Percentiles rank a stretch among this genome's conserved stretches.
These are phyloP conservation scores for Thunnus albacares DNA, from an alignment of 2,797 vertebrate genomes.

Conservation along the genomic window DNA sequence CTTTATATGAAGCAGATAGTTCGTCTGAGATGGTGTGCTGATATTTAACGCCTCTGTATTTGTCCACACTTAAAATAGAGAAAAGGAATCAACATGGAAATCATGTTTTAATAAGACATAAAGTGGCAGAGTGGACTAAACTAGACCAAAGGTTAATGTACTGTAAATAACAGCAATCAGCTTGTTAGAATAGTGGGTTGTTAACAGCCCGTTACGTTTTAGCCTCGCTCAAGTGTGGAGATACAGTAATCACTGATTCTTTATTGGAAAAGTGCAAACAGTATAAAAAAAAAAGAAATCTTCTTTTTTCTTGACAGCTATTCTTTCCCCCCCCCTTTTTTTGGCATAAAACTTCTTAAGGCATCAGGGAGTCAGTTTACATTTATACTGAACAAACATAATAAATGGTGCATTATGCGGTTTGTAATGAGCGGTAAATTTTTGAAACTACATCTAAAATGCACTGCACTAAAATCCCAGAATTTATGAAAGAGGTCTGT, in stretches of 20 bases:
- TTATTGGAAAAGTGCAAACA: slow-evolving; percentile 36
- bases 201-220: background rate
- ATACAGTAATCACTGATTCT: background rate
- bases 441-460: slow-evolving; percentile 14
- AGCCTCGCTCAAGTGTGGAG: background rate
- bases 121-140: background rate
- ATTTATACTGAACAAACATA: background rate
- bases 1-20: background rate
- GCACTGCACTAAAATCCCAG: slow-evolving; percentile 18
- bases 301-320: slow-evolving; percentile 1
- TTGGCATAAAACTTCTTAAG: slow-evolving; percentile 19
- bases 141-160: slow-evolving; percentile 7
- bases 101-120: background rate
- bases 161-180: background rate
- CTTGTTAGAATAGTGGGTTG: background rate
- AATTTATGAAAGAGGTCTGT: background rate
- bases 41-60: background rate
- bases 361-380: slow-evolving; percentile 19
- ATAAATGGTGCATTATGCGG: background rate
- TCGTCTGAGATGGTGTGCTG: background rate
- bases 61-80: slow-evolving; percentile 3
- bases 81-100: background rate
- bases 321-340: background rate
- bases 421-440: slow-evolving; percentile 13
- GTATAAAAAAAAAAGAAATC: slow-evolving; percentile 29